A percentile compares a stretch with the other conserved stretches of the same genome.
Evolutionary conservation across 2,888 invertebrate species (phyloP).

Genomic region (Mylabris sibirica): DNA sequence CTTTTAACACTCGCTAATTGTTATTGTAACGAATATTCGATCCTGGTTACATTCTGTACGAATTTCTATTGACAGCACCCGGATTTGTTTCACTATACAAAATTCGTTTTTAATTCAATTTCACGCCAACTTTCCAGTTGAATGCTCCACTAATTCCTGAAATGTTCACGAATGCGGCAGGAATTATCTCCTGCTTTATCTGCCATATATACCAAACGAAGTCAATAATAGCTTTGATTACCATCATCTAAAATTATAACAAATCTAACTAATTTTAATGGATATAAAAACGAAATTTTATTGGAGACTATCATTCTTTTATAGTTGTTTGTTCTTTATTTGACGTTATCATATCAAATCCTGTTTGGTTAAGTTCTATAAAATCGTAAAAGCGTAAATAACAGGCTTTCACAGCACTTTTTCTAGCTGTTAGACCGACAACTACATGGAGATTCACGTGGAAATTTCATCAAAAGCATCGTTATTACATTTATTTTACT

Average conservation of each 20-base stretch:
- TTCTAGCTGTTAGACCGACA: too few species aligned
- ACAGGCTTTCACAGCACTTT: not conserved
- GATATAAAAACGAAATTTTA: too few species aligned
- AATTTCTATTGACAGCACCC: not conserved
- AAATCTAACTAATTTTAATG: not conserved
- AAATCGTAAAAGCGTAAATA: not conserved
- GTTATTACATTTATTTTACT: not conserved
- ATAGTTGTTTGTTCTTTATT: too few species aligned
- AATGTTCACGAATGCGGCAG: slow-evolving; percentile 9
- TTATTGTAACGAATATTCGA: not conserved
- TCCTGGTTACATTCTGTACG: not conserved
- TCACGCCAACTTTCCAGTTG: slow-evolving; percentile 32
- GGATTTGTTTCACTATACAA: slow-evolving; percentile 16
- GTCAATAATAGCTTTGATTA: not conserved
- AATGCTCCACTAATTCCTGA: slow-evolving; percentile 1
- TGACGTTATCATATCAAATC: not conserved
- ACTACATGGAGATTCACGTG: too few species aligned
- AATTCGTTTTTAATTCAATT: slow-evolving; percentile 30
- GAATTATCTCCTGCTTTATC: not conserved
- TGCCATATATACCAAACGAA: not conserved
- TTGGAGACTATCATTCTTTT: too few species aligned
- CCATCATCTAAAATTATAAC: not conserved
- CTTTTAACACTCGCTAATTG: too few species aligned
- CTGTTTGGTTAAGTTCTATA: not conserved
- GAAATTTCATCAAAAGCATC: too few species aligned